Base-by-base conservation (phyloP, 30 jellyfish, hydroid and myxozoan species). In the Pelagia noctiluca region DNA sequence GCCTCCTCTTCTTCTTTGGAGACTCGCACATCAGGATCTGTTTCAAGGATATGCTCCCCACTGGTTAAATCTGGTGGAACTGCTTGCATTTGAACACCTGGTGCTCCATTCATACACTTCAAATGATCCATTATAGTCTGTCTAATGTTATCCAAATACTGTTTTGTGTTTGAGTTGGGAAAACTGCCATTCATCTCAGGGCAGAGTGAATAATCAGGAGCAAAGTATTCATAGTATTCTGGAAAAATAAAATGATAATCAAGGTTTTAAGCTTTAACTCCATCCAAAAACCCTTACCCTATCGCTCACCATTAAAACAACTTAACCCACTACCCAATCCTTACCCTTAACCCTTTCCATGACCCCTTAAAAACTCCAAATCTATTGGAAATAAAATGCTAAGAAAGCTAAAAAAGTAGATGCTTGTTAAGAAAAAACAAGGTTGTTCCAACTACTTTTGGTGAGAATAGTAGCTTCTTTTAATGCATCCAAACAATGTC, bases 81-180 rank as follows among this genome's bases (percentile, higher is more conserved):
- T 42, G 86, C 93, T 74, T 92, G 98, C 98, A 92, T 92, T 83
- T 92, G 98, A 74, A 92, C 94, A 71, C 98, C 87, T 34, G 98
- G 98, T 24, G 98, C 97, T n/a, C 96, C 89, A 37, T 82, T 88
- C 50, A 92, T 83, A 50, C 91, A 92, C 64, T 87, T 87, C 85
- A 92, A 75, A 75, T 92, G 97, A 57, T 92, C 98, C 88, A 86
- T 70, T 8, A 85, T 91, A 19, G 98, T 92, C 68, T 92, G 95
- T 68, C 70, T 86, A 86, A 92, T 92, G 71, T 87, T 80, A 24
- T 92, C 98, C 33, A 92, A 66, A 64, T 92, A 92, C 89, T 86
- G 97, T 60, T 83, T 86, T 23, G 97, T 82, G 48, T 92, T 92
- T 52, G 91, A 60, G 48, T 92, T 92, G 35, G 92, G 88, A 42